These are phyloP conservation scores for Globodera rostochiensis DNA, from an alignment of 1,140 invertebrate genomes.

Conservation along the genomic window DNA sequence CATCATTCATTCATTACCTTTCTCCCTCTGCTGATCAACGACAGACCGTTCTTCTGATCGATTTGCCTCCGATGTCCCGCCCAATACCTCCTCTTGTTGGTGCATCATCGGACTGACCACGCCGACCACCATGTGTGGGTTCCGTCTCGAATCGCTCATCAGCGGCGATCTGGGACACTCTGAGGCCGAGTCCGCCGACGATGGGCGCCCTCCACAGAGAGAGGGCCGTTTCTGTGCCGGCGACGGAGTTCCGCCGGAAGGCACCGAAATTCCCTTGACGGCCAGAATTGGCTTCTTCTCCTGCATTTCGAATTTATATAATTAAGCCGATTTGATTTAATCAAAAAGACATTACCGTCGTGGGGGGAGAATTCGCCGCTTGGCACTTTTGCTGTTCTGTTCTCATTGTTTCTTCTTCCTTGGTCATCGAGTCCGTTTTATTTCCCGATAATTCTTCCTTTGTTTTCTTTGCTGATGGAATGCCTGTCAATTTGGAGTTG, in stretches of 20 bases:
- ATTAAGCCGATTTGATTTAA: too few species aligned
- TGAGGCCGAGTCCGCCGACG: neutral
- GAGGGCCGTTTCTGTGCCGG: conserved; percentile 1
- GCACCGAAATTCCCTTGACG: conserved; percentile 21
- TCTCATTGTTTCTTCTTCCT: neutral
- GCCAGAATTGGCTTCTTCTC: conserved; percentile 28
- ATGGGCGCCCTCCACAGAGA: neutral
- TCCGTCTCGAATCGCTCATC: neutral
- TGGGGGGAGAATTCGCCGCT: conserved; percentile 9
- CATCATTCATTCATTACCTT: neutral
- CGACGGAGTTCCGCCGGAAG: conserved; percentile 3
- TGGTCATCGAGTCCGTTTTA: neutral
- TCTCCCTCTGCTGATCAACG: neutral
- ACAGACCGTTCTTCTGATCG: neutral
- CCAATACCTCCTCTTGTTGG: conserved; percentile 2
- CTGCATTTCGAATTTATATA: neutral
- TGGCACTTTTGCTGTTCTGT: conserved; percentile 14
- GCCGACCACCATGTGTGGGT: conserved; percentile 13
- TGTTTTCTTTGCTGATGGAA: neutral
- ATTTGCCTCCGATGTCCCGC: neutral
- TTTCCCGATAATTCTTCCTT: neutral
- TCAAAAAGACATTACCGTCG: neutral
- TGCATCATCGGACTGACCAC: conserved; percentile 29
- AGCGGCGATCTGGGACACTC: conserved; percentile 7
- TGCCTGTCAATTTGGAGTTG: neutral